phyloP scores from a whole-genome alignment of 2,113 vertebrate species.

The Shinisaurus crocodilurus region DNA sequence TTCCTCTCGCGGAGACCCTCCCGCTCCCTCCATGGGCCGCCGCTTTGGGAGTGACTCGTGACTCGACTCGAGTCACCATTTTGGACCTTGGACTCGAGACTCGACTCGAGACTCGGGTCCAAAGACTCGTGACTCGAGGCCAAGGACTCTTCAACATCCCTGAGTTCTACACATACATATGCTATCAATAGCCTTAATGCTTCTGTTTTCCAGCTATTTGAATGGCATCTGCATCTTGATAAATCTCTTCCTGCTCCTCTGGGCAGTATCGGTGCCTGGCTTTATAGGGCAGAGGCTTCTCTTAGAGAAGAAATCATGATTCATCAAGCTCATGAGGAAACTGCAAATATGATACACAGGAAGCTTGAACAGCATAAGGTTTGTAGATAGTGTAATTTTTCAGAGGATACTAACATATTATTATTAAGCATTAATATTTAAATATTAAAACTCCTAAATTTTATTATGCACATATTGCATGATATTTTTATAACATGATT shows the following conservation, averaged over 20 bases:
- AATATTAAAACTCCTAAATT: neutral
- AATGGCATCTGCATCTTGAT: conserved; percentile 96
- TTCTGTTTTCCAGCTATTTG: conserved; percentile 84
- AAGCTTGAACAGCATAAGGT: conserved; percentile 96
- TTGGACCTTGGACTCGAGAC: too few species aligned
- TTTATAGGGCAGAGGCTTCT: conserved; percentile 90
- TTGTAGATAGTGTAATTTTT: neutral
- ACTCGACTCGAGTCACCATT: too few species aligned
- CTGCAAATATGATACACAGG: conserved; percentile 89
- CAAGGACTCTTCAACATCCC: too few species aligned
- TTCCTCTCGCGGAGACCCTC: too few species aligned
- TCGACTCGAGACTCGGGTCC: too few species aligned
- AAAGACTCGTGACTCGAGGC: too few species aligned
- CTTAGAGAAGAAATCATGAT: conserved; percentile 89
- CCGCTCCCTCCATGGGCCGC: too few species aligned
- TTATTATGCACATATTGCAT: neutral
- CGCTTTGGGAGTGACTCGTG: too few species aligned
- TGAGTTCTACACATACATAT: neutral
- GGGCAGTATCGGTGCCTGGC: conserved; percentile 94
- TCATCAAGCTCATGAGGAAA: conserved; percentile 95
- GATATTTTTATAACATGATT: neutral
- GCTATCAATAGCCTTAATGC: conserved; percentile 7
- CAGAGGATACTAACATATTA: too few species aligned
- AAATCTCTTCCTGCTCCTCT: conserved; percentile 93
- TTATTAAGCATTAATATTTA: too few species aligned